Evolutionary conservation across 2,888 invertebrate species (phyloP), one percentile per base, ranked within the genome.

Genomic region (Pyrgus malvae): DNA sequence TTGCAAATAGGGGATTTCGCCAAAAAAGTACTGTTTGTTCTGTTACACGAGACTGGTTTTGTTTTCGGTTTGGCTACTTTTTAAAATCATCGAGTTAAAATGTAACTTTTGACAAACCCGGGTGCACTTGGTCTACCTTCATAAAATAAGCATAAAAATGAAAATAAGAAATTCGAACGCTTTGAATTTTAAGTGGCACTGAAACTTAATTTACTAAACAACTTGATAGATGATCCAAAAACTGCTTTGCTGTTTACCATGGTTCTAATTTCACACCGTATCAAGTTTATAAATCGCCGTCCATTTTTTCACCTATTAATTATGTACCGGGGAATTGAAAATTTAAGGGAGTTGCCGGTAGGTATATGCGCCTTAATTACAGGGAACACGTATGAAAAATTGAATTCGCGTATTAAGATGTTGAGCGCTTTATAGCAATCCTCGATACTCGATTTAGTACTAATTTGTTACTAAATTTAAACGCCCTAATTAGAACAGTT

Each of bases 311-410:
- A 35, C 37, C 53, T 57, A 59, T 57, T 62, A 65, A 63, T 65
- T 63, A 65, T 60, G 57, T 59, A 59, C 49, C 55, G 59, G 63
- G 55, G 62, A 63, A 59, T 65, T 59, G 60, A 63, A 63, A 63
- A 60, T 57, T 56, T 57, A 54, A 59, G 59, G 58, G 56, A 51
- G 57, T 58, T 55, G 53, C 62, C 54, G 60, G 62, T 59, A 61
- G 60, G 62, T 59, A 61, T 62, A 61, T 59, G 59, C 58, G 58
- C 57, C 63, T 63, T 67, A 67, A 67, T 67, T 60, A 65, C 60
- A 58, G 63, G 62, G 59, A 58, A 46, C 55, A 27, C 37, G 44
- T 54, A 31, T 50, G 53, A 46, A 54, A 45, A 54, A 54, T 54
- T 54, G 46, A 54, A 54, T 54, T 46, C 16, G 54, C 50, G 23